Evolutionary conservation across 1,140 invertebrate genomes (phyloP), one percentile per base, ranked within the genome.

Genomic region (Goniozus legneri): DNA sequence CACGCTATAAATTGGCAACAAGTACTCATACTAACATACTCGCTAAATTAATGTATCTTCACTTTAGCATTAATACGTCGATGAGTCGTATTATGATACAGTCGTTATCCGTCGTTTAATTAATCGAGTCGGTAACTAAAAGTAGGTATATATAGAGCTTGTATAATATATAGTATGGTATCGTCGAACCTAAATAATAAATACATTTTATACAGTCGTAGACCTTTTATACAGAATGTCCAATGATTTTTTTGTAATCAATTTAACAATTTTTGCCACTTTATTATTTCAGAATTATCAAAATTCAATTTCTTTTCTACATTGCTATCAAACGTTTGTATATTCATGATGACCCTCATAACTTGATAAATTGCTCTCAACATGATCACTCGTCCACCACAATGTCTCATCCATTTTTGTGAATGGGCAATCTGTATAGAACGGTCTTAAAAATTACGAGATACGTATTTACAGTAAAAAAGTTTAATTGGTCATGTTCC

Each of bases 381-480:
- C n/a, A n/a, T n/a, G n/a, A n/a, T n/a, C n/a, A n/a, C n/a, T n/a
- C n/a, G n/a, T n/a, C n/a, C n/a, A n/a, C n/a, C n/a, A n/a, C n/a
- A n/a, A n/a, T n/a, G n/a, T n/a, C n/a, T n/a, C n/a, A n/a, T n/a
- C n/a, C n/a, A n/a, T n/a, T n/a, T n/a, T n/a, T 24, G 14, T 19
- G 24, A 31, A 16, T 38, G 64, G 61, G 43, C 60, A 73, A 54
- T 68, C 72, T 73, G 69, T 66, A 67, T 67, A 65, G 57, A 74
- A 67, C 52, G 59, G 62, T 53, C 67, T 70, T 54, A 62, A 70
- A n/a, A 71, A 73, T 72, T 69, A 72, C 65, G 64, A 69, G 60
- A 66, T 67, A 65, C 64, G 62, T 75, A 75, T 75, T 72, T 75
- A 74, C 71, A 75, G 71, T 74, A 73, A 73, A 75, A 74, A 74